phyloP scores from a whole-genome alignment of 2,888 invertebrate genomes.

The Leuctra nigra region DNA sequence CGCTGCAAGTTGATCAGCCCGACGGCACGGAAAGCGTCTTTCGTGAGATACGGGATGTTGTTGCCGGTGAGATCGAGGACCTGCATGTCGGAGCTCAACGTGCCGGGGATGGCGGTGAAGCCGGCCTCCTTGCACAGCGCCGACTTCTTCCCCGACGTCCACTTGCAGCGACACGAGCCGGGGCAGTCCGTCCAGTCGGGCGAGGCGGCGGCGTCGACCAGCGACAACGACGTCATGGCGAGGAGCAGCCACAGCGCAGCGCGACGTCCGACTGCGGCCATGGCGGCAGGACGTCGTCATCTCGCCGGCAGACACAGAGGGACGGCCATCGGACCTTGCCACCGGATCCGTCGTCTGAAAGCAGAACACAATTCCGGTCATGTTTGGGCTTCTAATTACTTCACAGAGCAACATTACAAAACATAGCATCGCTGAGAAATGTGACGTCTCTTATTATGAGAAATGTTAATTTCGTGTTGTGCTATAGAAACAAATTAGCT shows the following conservation, averaged over 20 bases:
- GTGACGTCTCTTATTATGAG: too few species aligned
- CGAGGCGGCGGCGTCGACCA: constrained; percentile 34
- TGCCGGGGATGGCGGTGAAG: constrained; percentile 67
- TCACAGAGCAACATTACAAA: too few species aligned
- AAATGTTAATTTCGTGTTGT: too few species aligned
- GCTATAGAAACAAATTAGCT: too few species aligned
- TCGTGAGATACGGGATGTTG: constrained; percentile 63
- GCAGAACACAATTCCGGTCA: too few species aligned
- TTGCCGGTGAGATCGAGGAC: constrained; percentile 80
- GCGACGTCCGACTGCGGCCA: constrained; percentile 17
- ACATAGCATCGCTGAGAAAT: too few species aligned
- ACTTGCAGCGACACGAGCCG: constrained; percentile 81
- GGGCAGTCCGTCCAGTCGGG: constrained; percentile 88
- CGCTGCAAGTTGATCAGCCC: constrained; percentile 79
- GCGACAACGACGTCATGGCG: constrained; percentile 35
- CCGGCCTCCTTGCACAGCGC: constrained; percentile 78
- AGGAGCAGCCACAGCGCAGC: constrained; percentile 35
- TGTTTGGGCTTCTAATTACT: too few species aligned
- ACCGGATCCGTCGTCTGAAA: constrained; percentile 9
- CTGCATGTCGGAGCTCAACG: constrained; percentile 69
- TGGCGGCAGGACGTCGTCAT: constrained; percentile 23
- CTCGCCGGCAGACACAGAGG: constrained; percentile 16
- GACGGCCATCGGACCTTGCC: constrained; percentile 19
- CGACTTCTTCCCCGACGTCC: constrained; percentile 87
- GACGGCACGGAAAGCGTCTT: constrained; percentile 70